Evolutionary conservation across 2,888 invertebrate genomes (phyloP), one percentile per base, ranked within the genome.

Genomic region (Cylindroiulus punctatus): DNA sequence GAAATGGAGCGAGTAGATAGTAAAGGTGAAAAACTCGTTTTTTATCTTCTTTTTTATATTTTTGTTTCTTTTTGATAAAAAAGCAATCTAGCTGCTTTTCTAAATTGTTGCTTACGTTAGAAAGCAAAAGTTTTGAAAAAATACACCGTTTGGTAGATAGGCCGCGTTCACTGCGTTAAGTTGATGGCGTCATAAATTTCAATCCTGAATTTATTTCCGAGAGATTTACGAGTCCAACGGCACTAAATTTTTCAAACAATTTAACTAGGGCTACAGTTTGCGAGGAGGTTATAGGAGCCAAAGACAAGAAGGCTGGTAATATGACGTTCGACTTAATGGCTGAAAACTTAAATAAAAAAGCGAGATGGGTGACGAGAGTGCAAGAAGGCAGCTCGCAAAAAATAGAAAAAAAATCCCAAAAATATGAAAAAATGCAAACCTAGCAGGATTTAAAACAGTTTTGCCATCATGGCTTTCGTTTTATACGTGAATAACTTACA

Each of bases 191-290:
- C 30, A 76, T 76, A 76, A 76, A 76, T 76, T 76, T 76, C 76
- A 76, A 76, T 76, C 32, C 76, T 76, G 76, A 76, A 76, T 76
- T 76, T 76, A 76, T 76, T 76, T 76, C 76, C 76, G 17, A 76
- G 76, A 76, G 76, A 76, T 76, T 76, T 76, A 76, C 76, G 76
- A 76, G 76, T 76, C 76, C 30, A 26, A 76, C 30, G 32, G 76
- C 76, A 76, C 76, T 76, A 76, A 76, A 76, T 76, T 76, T 76
- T 76, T 76, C 76, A 76, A 76, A 76, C 76, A 76, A 76, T 76
- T 76, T 76, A 76, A 76, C 76, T 76, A 76, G 76, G 76, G 76
- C 76, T 76, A 76, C 30, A 32, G 76, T 76, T 76, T 76, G 76
- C 76, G 76, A 76, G 30, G 76, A 76, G 76, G 76, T 76, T 76